phyloP scores from a whole-genome alignment of 2,888 invertebrate genomes.

The Trachelus troglodyta region DNA sequence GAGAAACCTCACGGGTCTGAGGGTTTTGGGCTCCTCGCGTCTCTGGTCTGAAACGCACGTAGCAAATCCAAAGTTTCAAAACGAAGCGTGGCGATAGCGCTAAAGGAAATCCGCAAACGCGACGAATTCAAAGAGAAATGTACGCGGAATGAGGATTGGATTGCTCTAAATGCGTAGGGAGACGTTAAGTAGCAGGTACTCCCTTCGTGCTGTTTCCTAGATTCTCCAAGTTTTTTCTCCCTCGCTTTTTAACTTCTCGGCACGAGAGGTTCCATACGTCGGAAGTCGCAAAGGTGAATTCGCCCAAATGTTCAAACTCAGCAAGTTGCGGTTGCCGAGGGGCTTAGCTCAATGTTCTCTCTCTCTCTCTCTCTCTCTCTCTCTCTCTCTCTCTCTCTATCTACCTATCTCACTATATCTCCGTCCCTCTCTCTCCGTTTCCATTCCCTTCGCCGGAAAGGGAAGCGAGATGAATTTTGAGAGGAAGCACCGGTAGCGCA shows the following conservation, averaged over 20 bases:
- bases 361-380: neutral
- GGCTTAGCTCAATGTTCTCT: slow-evolving; percentile 18
- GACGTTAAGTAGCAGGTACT: neutral
- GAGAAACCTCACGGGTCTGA: neutral
- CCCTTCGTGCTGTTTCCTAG: neutral
- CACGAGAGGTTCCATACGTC: neutral
- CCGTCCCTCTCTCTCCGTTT: neutral
- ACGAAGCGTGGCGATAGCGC: neutral
- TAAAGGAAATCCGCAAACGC: neutral
- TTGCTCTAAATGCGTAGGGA: neutral
- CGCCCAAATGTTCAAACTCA: neutral
- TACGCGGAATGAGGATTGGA: neutral
- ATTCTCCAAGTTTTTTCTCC: neutral
- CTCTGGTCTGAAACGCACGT: neutral
- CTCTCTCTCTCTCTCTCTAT: neutral
- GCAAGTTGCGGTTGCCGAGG: slow-evolving; percentile 24
- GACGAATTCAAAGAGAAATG: neutral
- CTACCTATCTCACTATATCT: neutral
- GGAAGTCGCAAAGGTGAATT: neutral
- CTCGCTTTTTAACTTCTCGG: neutral
- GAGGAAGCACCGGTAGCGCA: neutral
- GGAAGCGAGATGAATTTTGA: neutral
- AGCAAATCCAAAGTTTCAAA: neutral
- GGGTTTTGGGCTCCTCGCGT: neutral
- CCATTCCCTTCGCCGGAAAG: neutral